Evolutionary conservation across 2,113 vertebrate genomes (phyloP).

Genomic region (Tylochromis polylepis): DNA sequence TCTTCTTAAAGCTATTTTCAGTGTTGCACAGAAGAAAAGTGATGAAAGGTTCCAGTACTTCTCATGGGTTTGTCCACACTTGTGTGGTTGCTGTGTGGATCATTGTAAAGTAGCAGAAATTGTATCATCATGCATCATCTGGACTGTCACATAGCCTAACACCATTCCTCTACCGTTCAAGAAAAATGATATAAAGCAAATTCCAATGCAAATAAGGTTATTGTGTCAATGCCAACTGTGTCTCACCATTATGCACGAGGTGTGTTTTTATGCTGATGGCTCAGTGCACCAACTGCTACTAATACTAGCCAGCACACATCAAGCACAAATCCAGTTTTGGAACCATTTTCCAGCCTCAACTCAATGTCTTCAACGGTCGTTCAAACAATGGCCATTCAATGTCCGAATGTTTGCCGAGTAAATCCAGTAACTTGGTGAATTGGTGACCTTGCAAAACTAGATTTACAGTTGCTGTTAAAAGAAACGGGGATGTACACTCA

Average conservation of each 20-base stretch:
- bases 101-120: neutral
- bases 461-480: neutral
- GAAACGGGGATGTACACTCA: neutral
- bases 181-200: neutral
- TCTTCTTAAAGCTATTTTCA: neutral
- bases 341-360: neutral
- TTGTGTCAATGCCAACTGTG: neutral
- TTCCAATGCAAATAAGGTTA: neutral
- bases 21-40: neutral
- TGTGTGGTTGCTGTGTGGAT: neutral
- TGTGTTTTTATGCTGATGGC: neutral
- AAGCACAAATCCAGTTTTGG: neutral
- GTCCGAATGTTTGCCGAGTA: neutral
- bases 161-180: neutral
- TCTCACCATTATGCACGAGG: neutral
- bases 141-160: neutral
- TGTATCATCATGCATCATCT: neutral
- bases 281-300: neutral
- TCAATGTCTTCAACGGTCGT: neutral
- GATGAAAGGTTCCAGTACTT: neutral
- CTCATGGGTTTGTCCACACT: neutral
- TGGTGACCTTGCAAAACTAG: neutral
- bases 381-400: neutral
- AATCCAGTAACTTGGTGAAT: neutral
- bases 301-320: neutral